Conservation (phyloP, 1,140 invertebrate genomes). For the Catajapyx aquilonaris region DNA sequence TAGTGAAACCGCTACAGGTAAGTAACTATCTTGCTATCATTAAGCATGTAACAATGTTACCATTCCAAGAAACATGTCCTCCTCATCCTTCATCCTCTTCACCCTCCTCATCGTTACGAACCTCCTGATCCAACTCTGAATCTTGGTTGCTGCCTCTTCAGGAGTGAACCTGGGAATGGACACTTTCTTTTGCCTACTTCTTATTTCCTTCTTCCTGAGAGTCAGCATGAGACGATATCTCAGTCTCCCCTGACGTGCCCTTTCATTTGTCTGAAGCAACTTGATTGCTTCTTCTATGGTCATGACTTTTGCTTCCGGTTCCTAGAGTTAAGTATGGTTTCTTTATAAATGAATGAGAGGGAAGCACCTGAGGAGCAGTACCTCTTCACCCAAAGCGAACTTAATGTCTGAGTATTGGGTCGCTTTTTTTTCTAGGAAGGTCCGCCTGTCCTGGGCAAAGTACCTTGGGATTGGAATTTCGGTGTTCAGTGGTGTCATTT, state of each 20-base stretch:
- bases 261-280: conserved; percentile 71
- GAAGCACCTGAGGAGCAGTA: too few relatives aligned
- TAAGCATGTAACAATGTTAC: too few relatives aligned
- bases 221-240: conserved; percentile 17
- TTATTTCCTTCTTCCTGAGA: background rate
- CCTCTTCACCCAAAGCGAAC: too few relatives aligned
- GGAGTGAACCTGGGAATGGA: background rate
- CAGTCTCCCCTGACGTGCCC: conserved; percentile 65
- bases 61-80: conserved; percentile 14
- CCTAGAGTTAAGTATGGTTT: too few relatives aligned
- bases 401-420: too few relatives aligned
- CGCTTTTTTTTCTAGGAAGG: too few relatives aligned
- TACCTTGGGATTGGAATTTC: background rate
- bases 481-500: background rate
- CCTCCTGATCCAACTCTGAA: conserved; percentile 5
- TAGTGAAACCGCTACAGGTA: too few relatives aligned
- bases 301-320: too few relatives aligned
- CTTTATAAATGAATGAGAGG: too few relatives aligned
- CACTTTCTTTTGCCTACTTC: background rate
- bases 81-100: conserved; percentile 9
- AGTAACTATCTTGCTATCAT: too few relatives aligned
- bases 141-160: background rate
- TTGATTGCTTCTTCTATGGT: conserved; percentile 63
- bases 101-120: conserved; percentile 10
- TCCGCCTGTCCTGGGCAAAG: background rate